These are phyloP conservation scores for Meda fulgida DNA, from an alignment of 2,797 vertebrate species.

Conservation along the genomic window DNA sequence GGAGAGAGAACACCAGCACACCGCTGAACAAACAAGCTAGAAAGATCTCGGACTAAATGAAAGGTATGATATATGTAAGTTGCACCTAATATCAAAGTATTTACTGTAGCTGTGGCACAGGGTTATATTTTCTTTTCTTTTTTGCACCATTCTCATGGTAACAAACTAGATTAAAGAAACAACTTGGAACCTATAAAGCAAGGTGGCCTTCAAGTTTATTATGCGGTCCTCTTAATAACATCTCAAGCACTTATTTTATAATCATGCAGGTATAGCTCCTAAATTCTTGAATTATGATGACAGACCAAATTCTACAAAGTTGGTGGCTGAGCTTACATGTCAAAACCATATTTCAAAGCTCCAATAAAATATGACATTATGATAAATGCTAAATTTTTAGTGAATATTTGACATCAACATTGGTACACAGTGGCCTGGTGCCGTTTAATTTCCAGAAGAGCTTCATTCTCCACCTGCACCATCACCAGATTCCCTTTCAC, in stretches of 20 bases:
- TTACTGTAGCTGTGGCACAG: neutral
- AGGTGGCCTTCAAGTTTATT: neutral
- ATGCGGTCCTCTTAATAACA: neutral
- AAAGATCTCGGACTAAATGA: neutral
- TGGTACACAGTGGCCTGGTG: conserved; percentile 61
- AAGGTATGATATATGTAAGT: neutral
- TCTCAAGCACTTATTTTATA: neutral
- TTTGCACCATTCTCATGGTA: neutral
- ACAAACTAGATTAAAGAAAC: neutral
- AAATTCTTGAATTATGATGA: neutral
- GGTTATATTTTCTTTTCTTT: neutral
- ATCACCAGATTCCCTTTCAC: conserved; percentile 57
- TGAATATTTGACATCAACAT: neutral
- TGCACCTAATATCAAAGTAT: neutral
- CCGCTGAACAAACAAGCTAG: conserved; percentile 18
- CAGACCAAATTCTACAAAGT: neutral
- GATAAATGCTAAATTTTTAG: neutral
- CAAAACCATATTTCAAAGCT: neutral
- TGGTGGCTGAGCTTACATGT: too few relatives aligned
- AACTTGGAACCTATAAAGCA: neutral
- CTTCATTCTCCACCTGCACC: conserved; percentile 64
- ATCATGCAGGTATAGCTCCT: neutral
- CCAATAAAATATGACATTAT: neutral
- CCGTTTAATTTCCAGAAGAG: conserved; percentile 57
- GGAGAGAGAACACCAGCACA: conserved; percentile 12